Conservation (phyloP, 2,888 invertebrate species). For the Petrolisthes cinctipes region DNA sequence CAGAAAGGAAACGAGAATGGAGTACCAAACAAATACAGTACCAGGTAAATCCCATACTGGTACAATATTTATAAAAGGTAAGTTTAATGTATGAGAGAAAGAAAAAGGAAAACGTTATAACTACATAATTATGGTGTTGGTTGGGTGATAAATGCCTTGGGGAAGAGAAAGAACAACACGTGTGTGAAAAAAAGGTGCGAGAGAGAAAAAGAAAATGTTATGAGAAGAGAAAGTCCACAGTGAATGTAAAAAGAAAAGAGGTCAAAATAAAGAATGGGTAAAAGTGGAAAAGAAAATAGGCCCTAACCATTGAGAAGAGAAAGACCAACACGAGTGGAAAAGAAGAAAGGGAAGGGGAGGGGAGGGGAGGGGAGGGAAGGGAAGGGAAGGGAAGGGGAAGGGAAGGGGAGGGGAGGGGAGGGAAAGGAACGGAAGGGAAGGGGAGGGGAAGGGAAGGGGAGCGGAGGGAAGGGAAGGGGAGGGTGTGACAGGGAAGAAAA, state of each 20-base stretch:
- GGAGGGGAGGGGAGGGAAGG: neutral
- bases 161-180: too few species aligned
- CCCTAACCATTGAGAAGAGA: neutral
- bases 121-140: too few species aligned
- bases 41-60: too few species aligned
- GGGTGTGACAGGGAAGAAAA: neutral
- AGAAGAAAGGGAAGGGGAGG: neutral
- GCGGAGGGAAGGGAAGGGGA: neutral
- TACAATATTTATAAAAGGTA: too few species aligned
- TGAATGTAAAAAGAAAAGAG: neutral
- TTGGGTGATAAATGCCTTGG: too few species aligned
- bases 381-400: neutral
- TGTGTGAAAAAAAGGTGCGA: too few species aligned
- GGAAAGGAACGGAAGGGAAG: neutral
- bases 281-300: neutral
- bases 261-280: neutral
- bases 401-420: conserved; percentile 1
- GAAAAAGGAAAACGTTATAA: too few species aligned
- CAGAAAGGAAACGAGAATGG: too few species aligned
- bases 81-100: too few species aligned
- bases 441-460: neutral
- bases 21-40: too few species aligned
- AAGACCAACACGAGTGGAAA: neutral
- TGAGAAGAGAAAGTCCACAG: neutral
- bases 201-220: neutral